A percentile compares a stretch with the other conserved stretches of the same genome.
phyloP scores from a whole-genome alignment of 2,888 invertebrate species.

The Himalopsyche anomala region DNA sequence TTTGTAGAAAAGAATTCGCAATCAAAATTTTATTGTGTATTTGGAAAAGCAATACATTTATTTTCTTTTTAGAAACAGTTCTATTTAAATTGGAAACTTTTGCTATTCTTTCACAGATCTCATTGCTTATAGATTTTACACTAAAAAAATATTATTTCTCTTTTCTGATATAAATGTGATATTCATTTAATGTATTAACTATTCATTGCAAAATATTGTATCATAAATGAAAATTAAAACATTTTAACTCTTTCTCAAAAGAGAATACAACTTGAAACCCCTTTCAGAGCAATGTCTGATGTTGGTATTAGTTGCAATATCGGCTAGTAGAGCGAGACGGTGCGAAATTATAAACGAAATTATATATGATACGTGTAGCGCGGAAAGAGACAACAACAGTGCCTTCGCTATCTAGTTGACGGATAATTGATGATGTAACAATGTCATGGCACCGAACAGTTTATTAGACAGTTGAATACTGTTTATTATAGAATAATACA shows the following conservation, averaged over 20 bases:
- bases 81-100: not conserved
- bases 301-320: constrained; percentile 56
- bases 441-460: constrained; percentile 61
- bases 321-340: constrained; percentile 52
- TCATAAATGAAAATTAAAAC: too few relatives aligned
- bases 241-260: too few relatives aligned
- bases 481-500: constrained; percentile 60
- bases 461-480: constrained; percentile 63
- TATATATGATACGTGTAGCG: constrained; percentile 12
- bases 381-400: constrained; percentile 26
- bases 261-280: not conserved
- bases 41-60: too few relatives aligned
- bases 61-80: too few relatives aligned
- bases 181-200: too few relatives aligned
- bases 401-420: constrained; percentile 48
- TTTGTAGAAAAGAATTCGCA: too few relatives aligned
- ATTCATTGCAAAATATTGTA: too few relatives aligned
- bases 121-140: not conserved
- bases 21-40: too few relatives aligned
- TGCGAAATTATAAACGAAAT: not conserved
- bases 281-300: not conserved
- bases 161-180: too few relatives aligned
- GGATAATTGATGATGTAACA: constrained; percentile 64
- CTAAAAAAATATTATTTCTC: too few relatives aligned
- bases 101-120: not conserved